Percentiles rank a stretch among this genome's conserved stretches.
phyloP scores from a whole-genome alignment of 2,113 vertebrate species.

The Lepidiolamprologus cunningtoni region DNA sequence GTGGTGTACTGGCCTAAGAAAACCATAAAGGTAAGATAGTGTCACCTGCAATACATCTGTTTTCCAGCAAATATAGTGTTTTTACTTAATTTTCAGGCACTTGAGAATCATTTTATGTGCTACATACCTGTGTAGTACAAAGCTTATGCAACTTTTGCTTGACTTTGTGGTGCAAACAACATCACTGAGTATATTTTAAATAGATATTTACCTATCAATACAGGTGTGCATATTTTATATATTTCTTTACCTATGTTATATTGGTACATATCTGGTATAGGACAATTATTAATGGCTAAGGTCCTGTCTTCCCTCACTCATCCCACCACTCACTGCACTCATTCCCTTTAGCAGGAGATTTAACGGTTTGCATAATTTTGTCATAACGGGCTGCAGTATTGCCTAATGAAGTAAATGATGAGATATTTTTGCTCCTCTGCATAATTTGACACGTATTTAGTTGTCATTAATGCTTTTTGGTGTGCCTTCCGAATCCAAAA shows the following conservation, averaged over 20 bases:
- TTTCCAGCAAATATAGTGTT: not conserved
- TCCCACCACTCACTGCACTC: not conserved
- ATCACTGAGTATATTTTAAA: not conserved
- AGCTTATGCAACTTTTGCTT: not conserved
- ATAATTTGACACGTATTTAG: not conserved
- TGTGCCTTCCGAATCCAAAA: not conserved
- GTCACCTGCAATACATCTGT: not conserved
- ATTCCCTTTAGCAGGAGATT: not conserved
- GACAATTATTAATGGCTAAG: not conserved
- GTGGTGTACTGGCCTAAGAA: constrained; percentile 92
- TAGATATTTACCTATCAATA: not conserved
- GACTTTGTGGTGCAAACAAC: not conserved
- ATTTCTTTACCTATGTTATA: not conserved
- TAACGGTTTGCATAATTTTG: constrained; percentile 20
- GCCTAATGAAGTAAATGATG: not conserved
- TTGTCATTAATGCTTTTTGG: not conserved
- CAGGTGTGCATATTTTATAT: not conserved
- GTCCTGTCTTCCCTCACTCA: not conserved
- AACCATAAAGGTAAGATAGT: constrained; percentile 78
- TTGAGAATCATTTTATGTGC: not conserved
- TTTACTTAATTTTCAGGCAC: not conserved
- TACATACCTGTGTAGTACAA: not conserved
- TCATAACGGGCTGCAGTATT: not conserved
- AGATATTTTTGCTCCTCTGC: not conserved
- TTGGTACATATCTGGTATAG: not conserved